Evolutionary conservation across 2,113 vertebrate genomes (phyloP).

Genomic region (Ameiurus melas): DNA sequence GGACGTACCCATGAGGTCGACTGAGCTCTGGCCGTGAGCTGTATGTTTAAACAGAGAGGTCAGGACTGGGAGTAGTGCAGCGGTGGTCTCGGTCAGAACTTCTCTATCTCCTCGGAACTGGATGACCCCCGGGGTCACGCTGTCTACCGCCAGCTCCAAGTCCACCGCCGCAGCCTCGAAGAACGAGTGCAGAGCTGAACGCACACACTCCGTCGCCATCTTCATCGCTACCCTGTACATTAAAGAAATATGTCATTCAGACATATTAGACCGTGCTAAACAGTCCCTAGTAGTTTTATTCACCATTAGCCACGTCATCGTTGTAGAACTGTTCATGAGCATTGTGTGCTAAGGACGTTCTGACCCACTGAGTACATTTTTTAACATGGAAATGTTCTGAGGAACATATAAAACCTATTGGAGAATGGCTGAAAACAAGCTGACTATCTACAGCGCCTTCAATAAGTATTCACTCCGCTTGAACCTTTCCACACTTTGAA

Average conservation of each 20-base stretch:
- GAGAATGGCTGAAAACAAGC: not conserved
- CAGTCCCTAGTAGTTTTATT: not conserved
- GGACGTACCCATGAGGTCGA: slow-evolving; percentile 83
- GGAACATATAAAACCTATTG: too few relatives aligned
- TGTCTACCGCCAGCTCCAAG: slow-evolving; percentile 85
- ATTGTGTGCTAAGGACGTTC: not conserved
- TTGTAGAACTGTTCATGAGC: not conserved
- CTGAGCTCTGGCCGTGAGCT: slow-evolving; percentile 81
- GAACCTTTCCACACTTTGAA: not conserved
- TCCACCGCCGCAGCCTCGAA: slow-evolving; percentile 87
- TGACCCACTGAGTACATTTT: not conserved
- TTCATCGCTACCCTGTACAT: slow-evolving; percentile 80
- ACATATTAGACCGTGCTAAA: not conserved
- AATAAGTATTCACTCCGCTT: too few relatives aligned
- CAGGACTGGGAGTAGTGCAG: slow-evolving; percentile 84
- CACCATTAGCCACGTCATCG: not conserved
- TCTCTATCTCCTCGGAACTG: slow-evolving; percentile 80
- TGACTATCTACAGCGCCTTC: not conserved
- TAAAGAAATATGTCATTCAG: not conserved
- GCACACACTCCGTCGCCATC: slow-evolving; percentile 78
- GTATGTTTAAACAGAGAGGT: slow-evolving; percentile 90
- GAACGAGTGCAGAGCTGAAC: slow-evolving; percentile 78
- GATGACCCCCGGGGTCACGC: slow-evolving; percentile 68
- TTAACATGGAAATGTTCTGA: too few relatives aligned
- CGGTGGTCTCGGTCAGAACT: slow-evolving; percentile 84